These are phyloP conservation scores for Coracias cyanogaster DNA, from an alignment of 2,797 vertebrate genomes.

Conservation along the genomic window DNA sequence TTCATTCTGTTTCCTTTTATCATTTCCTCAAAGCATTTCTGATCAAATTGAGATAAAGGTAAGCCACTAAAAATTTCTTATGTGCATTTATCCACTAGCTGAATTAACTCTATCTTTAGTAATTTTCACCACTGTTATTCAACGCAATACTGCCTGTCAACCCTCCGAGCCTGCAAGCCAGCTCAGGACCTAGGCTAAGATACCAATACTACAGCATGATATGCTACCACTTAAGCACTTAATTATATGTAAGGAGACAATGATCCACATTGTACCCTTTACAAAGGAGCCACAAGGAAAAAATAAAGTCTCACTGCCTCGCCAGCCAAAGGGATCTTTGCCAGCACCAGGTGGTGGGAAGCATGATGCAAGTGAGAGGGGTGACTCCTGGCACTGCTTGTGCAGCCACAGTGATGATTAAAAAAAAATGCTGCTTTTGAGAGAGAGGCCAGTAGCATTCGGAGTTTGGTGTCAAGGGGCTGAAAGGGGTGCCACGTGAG, in stretches of 20 bases:
- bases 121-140: not conserved
- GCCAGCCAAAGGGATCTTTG: slow-evolving; percentile 47
- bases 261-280: slow-evolving; percentile 25
- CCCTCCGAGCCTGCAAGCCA: not conserved
- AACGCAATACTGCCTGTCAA: not conserved
- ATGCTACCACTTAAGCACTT: slow-evolving; percentile 38
- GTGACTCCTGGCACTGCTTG: slow-evolving; percentile 5
- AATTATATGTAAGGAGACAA: slow-evolving; percentile 29
- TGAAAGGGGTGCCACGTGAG: slow-evolving; percentile 28
- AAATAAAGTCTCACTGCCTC: slow-evolving; percentile 38
- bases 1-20: not conserved
- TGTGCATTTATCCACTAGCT: not conserved
- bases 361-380: slow-evolving; percentile 11
- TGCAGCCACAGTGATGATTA: not conserved
- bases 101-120: not conserved
- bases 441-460: not conserved
- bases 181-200: not conserved
- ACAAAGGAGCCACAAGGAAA: slow-evolving; percentile 57
- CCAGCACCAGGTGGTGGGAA: slow-evolving; percentile 54
- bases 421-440: slow-evolving; percentile 35
- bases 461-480: slow-evolving; percentile 39
- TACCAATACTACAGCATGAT: not conserved
- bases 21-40: not conserved
- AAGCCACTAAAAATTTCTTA: not conserved
- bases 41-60: not conserved